These are phyloP conservation scores for Pelochelys cantorii DNA, from an alignment of 2,797 vertebrate species.

Conservation along the genomic window DNA sequence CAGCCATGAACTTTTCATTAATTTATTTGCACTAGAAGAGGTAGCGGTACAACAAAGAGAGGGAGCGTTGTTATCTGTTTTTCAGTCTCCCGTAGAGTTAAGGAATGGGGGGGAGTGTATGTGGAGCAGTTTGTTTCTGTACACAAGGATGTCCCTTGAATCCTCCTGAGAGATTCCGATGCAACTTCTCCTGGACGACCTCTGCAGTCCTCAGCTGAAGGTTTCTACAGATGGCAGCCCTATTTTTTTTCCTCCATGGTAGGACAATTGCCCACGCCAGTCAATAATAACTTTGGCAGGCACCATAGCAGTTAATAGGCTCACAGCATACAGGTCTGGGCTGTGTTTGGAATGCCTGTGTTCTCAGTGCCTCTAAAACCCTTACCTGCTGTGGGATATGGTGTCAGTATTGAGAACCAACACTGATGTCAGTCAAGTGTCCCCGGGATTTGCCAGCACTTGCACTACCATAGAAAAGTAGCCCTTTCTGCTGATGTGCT, in stretches of 20 bases:
- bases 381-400: not conserved
- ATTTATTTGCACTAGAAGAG: not conserved
- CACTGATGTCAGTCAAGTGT: not conserved
- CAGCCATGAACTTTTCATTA: not conserved
- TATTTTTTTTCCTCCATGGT: not conserved
- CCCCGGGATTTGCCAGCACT: not conserved
- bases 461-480: not conserved
- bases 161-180: not conserved
- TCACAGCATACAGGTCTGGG: no score
- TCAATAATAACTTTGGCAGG: not conserved
- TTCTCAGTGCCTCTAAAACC: not conserved
- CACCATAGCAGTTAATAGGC: not conserved
- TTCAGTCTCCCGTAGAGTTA: not conserved
- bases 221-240: not conserved
- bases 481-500: not conserved
- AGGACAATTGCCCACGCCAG: not conserved
- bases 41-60: not conserved
- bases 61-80: not conserved
- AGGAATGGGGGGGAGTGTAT: rapidly evolving
- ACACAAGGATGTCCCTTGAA: not conserved
- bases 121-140: not conserved
- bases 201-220: not conserved
- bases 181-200: not conserved
- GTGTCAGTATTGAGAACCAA: not conserved
- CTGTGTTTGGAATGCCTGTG: not conserved